Evolutionary conservation across 2,888 invertebrate species (phyloP).

Genomic region (Rapana venosa): DNA sequence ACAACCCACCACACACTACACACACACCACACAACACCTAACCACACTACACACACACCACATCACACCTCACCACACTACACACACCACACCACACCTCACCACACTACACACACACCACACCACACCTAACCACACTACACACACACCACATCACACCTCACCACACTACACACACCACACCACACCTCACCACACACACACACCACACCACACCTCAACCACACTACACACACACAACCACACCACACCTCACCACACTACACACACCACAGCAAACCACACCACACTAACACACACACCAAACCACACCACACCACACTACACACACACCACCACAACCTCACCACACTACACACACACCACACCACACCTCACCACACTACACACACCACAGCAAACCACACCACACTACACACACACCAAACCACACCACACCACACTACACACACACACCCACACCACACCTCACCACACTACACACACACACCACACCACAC

Average conservation of each 20-base stretch:
- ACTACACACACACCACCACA: constrained; percentile 56
- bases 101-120: constrained; percentile 55
- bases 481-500: neutral
- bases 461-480: neutral
- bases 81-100: neutral
- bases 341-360: neutral
- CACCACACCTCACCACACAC: constrained; percentile 52
- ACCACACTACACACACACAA: constrained; percentile 57
- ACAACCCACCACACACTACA: neutral
- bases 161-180: neutral
- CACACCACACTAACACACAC: neutral
- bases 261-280: neutral
- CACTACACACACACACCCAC: constrained; percentile 61
- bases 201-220: neutral
- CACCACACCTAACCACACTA: too few species aligned
- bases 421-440: neutral
- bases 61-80: neutral
- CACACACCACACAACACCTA: neutral
- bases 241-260: constrained; percentile 39
- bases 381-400: too few species aligned
- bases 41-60: constrained; percentile 55
- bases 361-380: neutral
- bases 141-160: too few species aligned
- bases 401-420: neutral
- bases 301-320: neutral